Evolutionary conservation across 2,113 vertebrate species (phyloP), one percentile per base, ranked within the genome.

Genomic region (Lanius collurio): DNA sequence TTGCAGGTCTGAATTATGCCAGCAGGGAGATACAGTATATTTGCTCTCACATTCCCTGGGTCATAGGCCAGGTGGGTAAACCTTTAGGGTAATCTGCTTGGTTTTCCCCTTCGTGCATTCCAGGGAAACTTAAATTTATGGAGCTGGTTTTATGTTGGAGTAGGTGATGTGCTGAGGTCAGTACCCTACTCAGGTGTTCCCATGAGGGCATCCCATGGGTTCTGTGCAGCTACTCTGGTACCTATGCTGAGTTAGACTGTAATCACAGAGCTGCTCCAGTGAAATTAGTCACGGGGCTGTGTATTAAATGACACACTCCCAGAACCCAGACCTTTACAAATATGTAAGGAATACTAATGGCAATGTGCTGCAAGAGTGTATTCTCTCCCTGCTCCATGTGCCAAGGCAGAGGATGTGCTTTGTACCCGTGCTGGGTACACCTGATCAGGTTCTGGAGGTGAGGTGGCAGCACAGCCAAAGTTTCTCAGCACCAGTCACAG

Each of bases 201-300:
- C 0, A 0, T 0, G 20, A 68, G 69, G 33, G 20, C 31, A 26
- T n/a, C 73, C 15, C 1, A 0, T 12, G 6, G 84, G 49, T 15
- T 20, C 68, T 24, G 37, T 42, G 49, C 52, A 41, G 56, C 63
- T 47, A 23, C 55, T 55, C 1, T 0, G 52, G n/a, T 78, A 6
- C 52, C 78, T 30, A 81, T 31, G 35, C 74, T 18, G 57, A 62
- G 50, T 80, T 79, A 69, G 41, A 2, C 37, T 7, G 0, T 15
- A 37, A 35, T 33, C 42, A 2, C 6, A 1, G 35, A 42, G 77
- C 78, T 76, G 87, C 62, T 85, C 57, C 49, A 2, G 31, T 20
- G 77, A 1, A 41, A 11, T 35, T 28, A 62, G 53, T 73, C 87
- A 75, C 19, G 2, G 89, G 63, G 60, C 74, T 53, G 2, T 24